phyloP scores from a whole-genome alignment of 2,797 vertebrate genomes.

The Poeciliopsis turneri region DNA sequence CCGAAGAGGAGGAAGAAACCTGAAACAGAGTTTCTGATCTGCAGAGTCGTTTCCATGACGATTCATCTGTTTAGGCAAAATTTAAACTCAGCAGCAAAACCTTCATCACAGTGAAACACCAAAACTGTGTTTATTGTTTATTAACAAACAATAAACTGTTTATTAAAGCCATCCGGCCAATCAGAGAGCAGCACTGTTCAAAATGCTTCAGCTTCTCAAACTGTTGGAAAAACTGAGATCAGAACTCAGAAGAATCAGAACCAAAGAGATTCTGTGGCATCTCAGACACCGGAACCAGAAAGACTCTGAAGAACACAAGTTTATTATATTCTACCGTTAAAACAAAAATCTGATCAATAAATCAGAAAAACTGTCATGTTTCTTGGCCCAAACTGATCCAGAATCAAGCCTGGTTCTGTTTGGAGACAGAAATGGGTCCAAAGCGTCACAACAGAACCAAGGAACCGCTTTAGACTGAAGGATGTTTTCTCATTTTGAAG shows the following conservation, averaged over 20 bases:
- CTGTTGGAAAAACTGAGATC: background rate
- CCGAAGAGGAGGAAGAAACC: constrained; percentile 16
- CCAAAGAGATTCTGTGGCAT: no score
- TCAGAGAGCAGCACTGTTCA: background rate
- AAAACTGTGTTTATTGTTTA: no score
- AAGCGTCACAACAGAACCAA: background rate
- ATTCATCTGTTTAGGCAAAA: no score
- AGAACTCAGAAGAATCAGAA: no score
- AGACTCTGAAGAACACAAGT: background rate
- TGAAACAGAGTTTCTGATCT: background rate
- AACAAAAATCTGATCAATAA: background rate
- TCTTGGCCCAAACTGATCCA: background rate
- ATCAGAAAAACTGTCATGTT: background rate
- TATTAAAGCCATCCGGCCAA: background rate
- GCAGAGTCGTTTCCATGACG: no score
- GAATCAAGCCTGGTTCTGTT: background rate
- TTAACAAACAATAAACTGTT: no score
- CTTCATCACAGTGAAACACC: no score
- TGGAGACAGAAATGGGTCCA: background rate
- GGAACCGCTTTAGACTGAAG: background rate
- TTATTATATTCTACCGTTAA: background rate
- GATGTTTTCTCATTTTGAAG: background rate
- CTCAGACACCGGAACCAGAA: no score
- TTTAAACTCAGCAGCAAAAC: no score
- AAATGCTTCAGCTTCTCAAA: no score